These are phyloP conservation scores for Polia nebulosa DNA, from an alignment of 2,888 invertebrate species.

Conservation along the genomic window DNA sequence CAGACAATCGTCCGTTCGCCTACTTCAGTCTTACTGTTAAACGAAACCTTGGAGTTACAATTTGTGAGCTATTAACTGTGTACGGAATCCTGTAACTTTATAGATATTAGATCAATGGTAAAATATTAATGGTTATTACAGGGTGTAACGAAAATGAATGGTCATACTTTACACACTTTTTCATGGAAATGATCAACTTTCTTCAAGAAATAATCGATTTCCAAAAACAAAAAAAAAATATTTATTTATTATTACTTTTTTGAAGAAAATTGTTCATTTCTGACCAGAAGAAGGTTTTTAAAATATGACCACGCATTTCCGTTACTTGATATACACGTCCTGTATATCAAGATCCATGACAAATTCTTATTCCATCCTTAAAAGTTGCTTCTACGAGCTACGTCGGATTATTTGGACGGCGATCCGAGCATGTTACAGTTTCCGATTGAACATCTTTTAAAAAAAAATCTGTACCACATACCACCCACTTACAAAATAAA, in stretches of 20 bases:
- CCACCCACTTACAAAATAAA: constrained; percentile 36
- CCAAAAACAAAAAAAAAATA: too few species aligned
- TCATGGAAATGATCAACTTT: too few species aligned
- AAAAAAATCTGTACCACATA: constrained; percentile 11
- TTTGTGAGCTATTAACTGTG: constrained; percentile 35
- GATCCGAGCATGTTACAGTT: constrained; percentile 24
- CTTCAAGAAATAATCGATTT: too few species aligned
- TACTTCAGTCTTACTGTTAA: constrained; percentile 70
- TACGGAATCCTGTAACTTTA: constrained; percentile 16
- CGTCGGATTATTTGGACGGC: constrained; percentile 2
- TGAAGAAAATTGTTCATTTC: too few species aligned
- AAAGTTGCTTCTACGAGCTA: neutral
- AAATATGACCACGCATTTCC: too few species aligned
- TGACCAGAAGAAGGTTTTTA: too few species aligned
- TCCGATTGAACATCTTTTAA: constrained; percentile 2
- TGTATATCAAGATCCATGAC: constrained; percentile 7
- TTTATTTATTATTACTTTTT: too few species aligned
- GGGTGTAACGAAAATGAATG: too few species aligned
- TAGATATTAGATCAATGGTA: constrained; percentile 43
- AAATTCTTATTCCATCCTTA: neutral
- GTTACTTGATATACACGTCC: too few species aligned
- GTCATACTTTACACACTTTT: too few species aligned
- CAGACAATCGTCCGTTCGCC: constrained; percentile 71
- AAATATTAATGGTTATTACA: too few species aligned
- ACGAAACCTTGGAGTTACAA: constrained; percentile 57